Evolutionary conservation across 2,888 invertebrate species (phyloP).

Genomic region (Tillus elongatus): DNA sequence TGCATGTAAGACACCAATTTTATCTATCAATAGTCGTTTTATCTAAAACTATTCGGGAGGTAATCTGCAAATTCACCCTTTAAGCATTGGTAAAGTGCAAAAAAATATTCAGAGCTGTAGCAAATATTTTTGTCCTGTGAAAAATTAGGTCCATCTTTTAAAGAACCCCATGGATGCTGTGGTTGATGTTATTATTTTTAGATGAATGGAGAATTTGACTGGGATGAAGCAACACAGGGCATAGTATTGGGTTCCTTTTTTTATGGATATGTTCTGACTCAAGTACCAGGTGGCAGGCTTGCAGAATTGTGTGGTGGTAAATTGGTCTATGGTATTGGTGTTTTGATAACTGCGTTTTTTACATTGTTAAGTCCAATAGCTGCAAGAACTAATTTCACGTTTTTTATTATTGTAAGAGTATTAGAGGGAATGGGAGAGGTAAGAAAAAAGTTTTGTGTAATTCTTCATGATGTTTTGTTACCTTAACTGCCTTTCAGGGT

Average conservation of each 20-base stretch:
- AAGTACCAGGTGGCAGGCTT: constrained; percentile 73
- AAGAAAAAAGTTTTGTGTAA: constrained; percentile 15
- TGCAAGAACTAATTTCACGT: constrained; percentile 55
- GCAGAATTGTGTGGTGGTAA: constrained; percentile 86
- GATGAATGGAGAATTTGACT: constrained; percentile 64
- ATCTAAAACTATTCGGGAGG: no score
- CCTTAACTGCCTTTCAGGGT: constrained; percentile 44
- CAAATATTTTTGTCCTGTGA: no score
- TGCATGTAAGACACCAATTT: no score
- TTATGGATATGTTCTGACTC: constrained; percentile 73
- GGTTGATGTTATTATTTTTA: constrained; percentile 29
- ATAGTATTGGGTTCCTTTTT: constrained; percentile 76
- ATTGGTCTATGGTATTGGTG: constrained; percentile 71
- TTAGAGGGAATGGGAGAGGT: constrained; percentile 78
- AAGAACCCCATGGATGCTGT: background rate
- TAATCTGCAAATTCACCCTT: no score
- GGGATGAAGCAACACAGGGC: constrained; percentile 72
- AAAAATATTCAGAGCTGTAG: no score
- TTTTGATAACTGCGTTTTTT: constrained; percentile 70
- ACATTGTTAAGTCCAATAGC: constrained; percentile 78
- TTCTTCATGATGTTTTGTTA: constrained; percentile 7
- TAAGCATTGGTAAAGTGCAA: no score
- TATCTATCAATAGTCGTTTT: no score
- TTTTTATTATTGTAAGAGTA: constrained; percentile 66
- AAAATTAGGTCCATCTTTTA: background rate